phyloP scores from a whole-genome alignment of 2,113 vertebrate genomes.

The Rissa tridactyla region DNA sequence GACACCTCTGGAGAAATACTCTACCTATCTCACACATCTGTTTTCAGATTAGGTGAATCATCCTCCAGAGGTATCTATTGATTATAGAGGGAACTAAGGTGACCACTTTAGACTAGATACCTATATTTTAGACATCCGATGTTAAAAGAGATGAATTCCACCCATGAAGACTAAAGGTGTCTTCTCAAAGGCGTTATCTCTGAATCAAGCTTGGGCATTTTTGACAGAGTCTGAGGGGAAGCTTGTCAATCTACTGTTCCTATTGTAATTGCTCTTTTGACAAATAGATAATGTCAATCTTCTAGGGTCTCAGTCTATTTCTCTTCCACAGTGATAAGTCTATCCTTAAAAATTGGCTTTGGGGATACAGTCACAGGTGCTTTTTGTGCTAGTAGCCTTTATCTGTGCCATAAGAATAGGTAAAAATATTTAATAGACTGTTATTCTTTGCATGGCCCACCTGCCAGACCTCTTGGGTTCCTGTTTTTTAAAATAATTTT shows the following conservation, averaged over 20 bases:
- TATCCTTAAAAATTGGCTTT: not conserved
- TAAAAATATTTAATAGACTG: not conserved
- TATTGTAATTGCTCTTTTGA: not conserved
- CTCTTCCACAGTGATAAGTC: not conserved
- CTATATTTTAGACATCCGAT: not conserved
- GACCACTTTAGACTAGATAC: not conserved
- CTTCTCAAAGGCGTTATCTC: not conserved
- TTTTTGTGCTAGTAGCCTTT: not conserved
- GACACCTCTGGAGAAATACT: not conserved
- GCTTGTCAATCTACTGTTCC: not conserved
- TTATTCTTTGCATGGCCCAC: not conserved
- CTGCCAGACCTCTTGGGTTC: not conserved
- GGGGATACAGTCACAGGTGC: not conserved
- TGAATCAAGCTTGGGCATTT: not conserved
- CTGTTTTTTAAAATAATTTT: not conserved
- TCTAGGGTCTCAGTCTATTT: not conserved
- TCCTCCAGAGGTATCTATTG: not conserved
- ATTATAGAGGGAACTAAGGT: not conserved
- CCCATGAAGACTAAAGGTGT: not conserved
- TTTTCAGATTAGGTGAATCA: not conserved
- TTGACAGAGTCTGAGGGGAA: not conserved
- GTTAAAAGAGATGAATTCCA: not conserved
- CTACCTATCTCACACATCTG: not conserved
- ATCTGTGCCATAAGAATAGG: not conserved
- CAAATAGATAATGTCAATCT: not conserved